A percentile compares a stretch with the other conserved stretches of the same genome.
phyloP scores from a whole-genome alignment of 2,888 invertebrate species.

The Helleia helle region DNA sequence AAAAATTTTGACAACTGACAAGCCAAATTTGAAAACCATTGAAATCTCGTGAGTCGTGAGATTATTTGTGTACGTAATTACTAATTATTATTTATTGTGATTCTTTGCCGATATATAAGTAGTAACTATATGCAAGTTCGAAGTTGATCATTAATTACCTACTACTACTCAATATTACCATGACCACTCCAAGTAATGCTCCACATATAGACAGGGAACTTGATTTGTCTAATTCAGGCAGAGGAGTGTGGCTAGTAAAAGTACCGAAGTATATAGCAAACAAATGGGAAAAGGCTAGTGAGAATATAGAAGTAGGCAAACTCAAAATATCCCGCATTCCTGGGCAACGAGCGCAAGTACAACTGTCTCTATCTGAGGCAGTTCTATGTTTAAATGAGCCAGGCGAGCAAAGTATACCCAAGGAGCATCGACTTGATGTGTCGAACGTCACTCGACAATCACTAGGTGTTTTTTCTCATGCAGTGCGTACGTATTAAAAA shows the following conservation, averaged over 20 bases:
- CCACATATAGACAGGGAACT: constrained; percentile 84
- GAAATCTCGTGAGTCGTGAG: too few species aligned
- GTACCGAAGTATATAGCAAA: constrained; percentile 96
- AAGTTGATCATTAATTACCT: too few species aligned
- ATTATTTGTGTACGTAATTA: too few species aligned
- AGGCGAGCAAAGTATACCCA: constrained; percentile 88
- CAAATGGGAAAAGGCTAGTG: constrained; percentile 94
- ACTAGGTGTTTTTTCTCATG: constrained; percentile 93
- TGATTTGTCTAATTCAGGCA: constrained; percentile 89
- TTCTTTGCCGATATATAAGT: too few species aligned
- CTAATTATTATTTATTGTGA: too few species aligned
- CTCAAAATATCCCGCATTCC: constrained; percentile 87
- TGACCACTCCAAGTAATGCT: constrained; percentile 37
- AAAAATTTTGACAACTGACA: too few species aligned
- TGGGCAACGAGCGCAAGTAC: constrained; percentile 90
- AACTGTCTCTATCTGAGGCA: constrained; percentile 86
- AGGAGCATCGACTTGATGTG: constrained; percentile 92
- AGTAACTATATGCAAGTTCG: too few species aligned
- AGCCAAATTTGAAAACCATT: too few species aligned
- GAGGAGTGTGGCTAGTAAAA: constrained; percentile 98
- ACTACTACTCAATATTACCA: too few species aligned
- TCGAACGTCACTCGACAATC: constrained; percentile 93
- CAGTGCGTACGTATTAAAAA: constrained; percentile 75
- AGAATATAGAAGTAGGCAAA: constrained; percentile 94
- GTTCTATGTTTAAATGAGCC: constrained; percentile 85